Evolutionary conservation across 2,888 invertebrate species (phyloP), one percentile per base, ranked within the genome.

Genomic region (Rugalucina vietnamica): DNA sequence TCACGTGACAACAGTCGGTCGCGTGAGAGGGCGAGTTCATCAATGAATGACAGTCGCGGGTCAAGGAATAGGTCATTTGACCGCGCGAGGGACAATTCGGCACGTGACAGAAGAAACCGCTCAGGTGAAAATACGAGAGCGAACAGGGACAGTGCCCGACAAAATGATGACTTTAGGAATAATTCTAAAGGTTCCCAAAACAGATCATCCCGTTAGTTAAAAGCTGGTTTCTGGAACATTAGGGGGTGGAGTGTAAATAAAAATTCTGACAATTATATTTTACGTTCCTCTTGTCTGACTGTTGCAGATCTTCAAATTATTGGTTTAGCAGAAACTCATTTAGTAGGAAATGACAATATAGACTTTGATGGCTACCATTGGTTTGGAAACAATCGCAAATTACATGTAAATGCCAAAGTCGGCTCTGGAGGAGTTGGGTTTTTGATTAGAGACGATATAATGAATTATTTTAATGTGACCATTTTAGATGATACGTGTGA

Each of bases 311-410:
- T 74, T 74, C 65, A 79, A 57, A 57, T 57, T 29, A 57, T 57
- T 57, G 57, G 57, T 27, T 57, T 27, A 27, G 57, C 27, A 2
- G 57, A 57, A 27, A 57, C 27, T 24, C 57, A 57, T 27, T 57
- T 57, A 57, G 27, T 27, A 24, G 57, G 57, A 57, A 65, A 34
- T 65, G 21, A 34, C 21, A 12, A 32, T 12, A 65, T 65, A 21
- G 18, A 75, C 37, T 24, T 80, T 21, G 29, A 39, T 32, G 80
- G 65, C 27, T 80, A 50, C 69, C 32, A 12, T 29, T 75, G 74
- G 75, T 80, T 80, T 70, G 80, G 75, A 21, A 74, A 70, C 50
- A 75, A 80, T 27, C 21, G 75, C n/a, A 69, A 80, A 29, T 34
- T 65, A 65, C 65, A 65, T 65, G 34, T 65, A 21, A 65, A 65